Evolutionary conservation across 1,140 invertebrate genomes (phyloP).

Genomic region (Tribolium madens): DNA sequence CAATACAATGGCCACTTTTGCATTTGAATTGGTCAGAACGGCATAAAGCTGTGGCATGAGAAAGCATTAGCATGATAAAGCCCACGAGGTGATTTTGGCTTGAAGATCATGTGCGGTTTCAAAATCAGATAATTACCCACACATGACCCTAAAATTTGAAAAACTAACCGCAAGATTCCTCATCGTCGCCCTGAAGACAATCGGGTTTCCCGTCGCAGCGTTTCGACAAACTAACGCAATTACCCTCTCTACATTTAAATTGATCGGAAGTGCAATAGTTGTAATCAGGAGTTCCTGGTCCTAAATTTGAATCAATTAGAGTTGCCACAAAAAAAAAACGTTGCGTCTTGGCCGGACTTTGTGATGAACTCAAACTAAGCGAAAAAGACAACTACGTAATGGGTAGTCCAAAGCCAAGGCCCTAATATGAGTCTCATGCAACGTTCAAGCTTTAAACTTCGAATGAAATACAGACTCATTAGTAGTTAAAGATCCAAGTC

Average conservation of each 20-base stretch:
- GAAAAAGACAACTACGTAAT: background rate
- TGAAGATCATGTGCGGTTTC: slow-evolving; percentile 43
- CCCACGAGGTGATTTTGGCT: slow-evolving; percentile 7
- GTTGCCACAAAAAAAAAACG: background rate
- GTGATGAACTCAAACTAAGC: slow-evolving; percentile 24
- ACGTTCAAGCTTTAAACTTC: background rate
- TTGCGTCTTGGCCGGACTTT: slow-evolving; percentile 13
- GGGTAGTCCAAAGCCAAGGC: slow-evolving; percentile 9
- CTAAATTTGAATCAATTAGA: slow-evolving; percentile 24
- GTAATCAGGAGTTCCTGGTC: slow-evolving; percentile 1
- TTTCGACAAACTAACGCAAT: slow-evolving; percentile 73
- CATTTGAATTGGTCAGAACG: slow-evolving; percentile 76
- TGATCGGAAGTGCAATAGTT: slow-evolving; percentile 61
- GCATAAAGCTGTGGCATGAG: slow-evolving; percentile 66
- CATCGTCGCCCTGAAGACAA: slow-evolving; percentile 74
- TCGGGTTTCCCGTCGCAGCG: slow-evolving; percentile 75
- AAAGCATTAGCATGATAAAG: slow-evolving; percentile 45
- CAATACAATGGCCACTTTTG: slow-evolving; percentile 72
- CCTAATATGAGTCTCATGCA: slow-evolving; percentile 1
- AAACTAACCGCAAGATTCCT: slow-evolving; percentile 70
- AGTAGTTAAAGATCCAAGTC: background rate
- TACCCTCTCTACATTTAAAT: slow-evolving; percentile 72
- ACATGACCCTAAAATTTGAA: slow-evolving; percentile 40
- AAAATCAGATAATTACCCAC: slow-evolving; percentile 25
- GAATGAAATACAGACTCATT: too few relatives aligned